phyloP scores from a whole-genome alignment of 2,797 vertebrate genomes.

The Eurystomus glaucurus region DNA sequence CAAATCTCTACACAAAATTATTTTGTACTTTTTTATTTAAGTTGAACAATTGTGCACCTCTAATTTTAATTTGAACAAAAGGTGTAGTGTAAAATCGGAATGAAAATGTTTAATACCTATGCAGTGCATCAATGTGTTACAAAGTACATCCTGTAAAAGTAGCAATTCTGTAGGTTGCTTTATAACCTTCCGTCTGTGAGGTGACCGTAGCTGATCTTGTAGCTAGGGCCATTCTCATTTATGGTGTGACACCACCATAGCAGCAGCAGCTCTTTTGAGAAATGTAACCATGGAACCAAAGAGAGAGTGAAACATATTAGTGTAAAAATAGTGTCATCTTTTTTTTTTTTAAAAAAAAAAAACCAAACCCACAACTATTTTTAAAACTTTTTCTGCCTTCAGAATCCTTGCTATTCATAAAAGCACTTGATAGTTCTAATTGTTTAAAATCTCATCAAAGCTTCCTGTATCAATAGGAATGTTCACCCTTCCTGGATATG shows the following conservation, averaged over 20 bases:
- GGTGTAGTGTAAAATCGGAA: neutral
- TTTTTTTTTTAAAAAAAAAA: neutral
- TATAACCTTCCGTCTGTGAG: neutral
- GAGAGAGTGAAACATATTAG: slow-evolving; percentile 1
- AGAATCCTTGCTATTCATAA: slow-evolving; percentile 30
- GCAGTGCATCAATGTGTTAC: rapidly evolving
- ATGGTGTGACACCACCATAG: neutral
- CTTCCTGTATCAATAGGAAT: neutral
- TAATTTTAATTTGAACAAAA: neutral
- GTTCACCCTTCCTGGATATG: slow-evolving; percentile 37
- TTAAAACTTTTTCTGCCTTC: slow-evolving; percentile 38
- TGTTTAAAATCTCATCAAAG: slow-evolving; percentile 60
- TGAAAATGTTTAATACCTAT: neutral
- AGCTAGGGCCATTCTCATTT: neutral
- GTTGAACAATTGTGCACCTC: neutral
- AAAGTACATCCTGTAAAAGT: neutral
- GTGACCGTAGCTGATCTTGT: rapidly evolving
- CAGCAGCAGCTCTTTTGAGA: slow-evolving; percentile 20
- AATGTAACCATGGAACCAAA: slow-evolving; percentile 10
- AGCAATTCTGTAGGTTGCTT: neutral
- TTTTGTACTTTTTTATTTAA: neutral
- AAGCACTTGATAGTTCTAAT: slow-evolving; percentile 40
- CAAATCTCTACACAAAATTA: neutral
- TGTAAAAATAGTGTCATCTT: neutral
- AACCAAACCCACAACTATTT: neutral